phyloP scores from a whole-genome alignment of 2,888 invertebrate species.

The Agrenia bidenticulata region DNA sequence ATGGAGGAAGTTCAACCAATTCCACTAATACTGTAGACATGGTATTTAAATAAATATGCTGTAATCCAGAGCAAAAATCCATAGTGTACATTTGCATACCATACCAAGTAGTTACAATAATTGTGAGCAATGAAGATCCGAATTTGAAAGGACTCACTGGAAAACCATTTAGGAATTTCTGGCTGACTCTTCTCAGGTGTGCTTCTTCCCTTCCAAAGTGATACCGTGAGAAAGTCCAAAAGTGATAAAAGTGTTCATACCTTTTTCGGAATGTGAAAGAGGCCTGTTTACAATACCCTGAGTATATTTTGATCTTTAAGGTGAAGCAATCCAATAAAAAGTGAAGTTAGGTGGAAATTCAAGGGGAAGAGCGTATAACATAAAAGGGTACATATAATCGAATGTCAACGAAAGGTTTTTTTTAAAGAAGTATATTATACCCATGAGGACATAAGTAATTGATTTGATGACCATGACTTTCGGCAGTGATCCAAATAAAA shows the following conservation, averaged over 20 bases:
- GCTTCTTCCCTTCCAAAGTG: too few species aligned
- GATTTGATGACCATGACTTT: slow-evolving; percentile 18
- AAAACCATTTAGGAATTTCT: too few species aligned
- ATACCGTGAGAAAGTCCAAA: too few species aligned
- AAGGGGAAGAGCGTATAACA: background rate
- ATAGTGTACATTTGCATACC: slow-evolving; percentile 8
- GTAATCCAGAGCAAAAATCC: background rate
- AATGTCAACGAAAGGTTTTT: too few species aligned
- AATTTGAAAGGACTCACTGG: too few species aligned
- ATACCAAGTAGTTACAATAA: background rate
- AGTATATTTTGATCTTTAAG: slow-evolving; percentile 2
- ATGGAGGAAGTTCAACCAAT: background rate
- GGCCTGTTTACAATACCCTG: background rate
- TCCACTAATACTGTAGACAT: background rate
- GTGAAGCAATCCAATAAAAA: background rate
- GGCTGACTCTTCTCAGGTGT: too few species aligned
- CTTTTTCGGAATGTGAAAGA: too few species aligned
- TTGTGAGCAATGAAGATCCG: too few species aligned
- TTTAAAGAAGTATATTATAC: background rate
- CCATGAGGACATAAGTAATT: background rate
- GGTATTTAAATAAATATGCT: background rate
- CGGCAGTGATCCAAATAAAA: slow-evolving; percentile 1
- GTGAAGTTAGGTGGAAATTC: background rate
- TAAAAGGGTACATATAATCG: background rate
- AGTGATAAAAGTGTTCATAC: too few species aligned